A percentile compares a stretch with the other conserved stretches of the same genome.
Evolutionary conservation across 2,888 invertebrate genomes (phyloP).

Genomic region (Heliothis peltigera): DNA sequence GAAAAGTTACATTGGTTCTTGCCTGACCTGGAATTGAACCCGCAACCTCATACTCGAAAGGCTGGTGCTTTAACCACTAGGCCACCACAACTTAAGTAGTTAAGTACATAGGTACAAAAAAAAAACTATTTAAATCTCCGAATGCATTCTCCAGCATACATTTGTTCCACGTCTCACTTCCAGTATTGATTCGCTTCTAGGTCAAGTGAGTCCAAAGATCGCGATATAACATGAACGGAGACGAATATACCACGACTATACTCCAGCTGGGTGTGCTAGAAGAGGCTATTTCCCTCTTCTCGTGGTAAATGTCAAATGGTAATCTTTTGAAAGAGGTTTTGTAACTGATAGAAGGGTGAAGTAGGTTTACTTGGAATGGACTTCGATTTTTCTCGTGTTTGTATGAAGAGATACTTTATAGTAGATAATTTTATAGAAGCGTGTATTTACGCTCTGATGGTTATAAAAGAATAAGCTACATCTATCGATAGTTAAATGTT

Average conservation of each 20-base stretch:
- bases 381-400: background rate
- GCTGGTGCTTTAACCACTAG: too few species aligned
- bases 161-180: constrained; percentile 3
- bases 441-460: too few species aligned
- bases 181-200: constrained; percentile 27
- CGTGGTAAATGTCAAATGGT: constrained; percentile 23
- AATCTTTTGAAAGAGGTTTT: constrained; percentile 12
- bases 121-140: background rate
- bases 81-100: too few species aligned
- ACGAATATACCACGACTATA: background rate
- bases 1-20: too few species aligned
- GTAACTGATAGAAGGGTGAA: constrained; percentile 8
- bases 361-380: background rate
- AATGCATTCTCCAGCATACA: background rate
- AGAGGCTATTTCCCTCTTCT: constrained; percentile 23
- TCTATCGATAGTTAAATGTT: too few species aligned
- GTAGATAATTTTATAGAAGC: too few species aligned
- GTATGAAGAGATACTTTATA: background rate
- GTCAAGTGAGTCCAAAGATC: constrained; percentile 52
- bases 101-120: too few species aligned
- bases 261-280: background rate
- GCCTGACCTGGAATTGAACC: too few species aligned
- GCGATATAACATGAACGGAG: constrained; percentile 44
- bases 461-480: too few species aligned
- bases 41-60: too few species aligned